A percentile compares a stretch with the other conserved stretches of the same genome.
Evolutionary conservation across 2,113 vertebrate species (phyloP).

Genomic region (Elephas maximus): DNA sequence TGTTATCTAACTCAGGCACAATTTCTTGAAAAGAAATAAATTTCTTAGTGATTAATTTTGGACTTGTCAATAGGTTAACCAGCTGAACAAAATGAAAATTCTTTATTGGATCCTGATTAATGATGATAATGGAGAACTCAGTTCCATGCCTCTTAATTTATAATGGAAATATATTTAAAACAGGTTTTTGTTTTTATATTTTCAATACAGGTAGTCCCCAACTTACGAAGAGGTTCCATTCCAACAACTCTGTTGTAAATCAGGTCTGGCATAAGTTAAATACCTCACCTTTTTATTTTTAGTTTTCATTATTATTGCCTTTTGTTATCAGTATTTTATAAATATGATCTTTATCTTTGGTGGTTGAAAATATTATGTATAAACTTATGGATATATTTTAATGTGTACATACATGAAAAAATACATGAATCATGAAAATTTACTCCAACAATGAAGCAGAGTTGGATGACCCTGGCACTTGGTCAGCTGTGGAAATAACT

Average conservation of each 20-base stretch:
- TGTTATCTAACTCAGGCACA: neutral
- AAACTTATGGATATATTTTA: no score
- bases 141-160: neutral
- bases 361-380: no score
- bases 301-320: no score
- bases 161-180: neutral
- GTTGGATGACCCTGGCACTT: no score
- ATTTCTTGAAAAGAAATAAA: conserved; percentile 43
- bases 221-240: no score
- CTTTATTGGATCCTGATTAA: conserved; percentile 11
- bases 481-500: no score
- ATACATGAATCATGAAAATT: neutral
- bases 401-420: no score
- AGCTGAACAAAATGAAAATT: conserved; percentile 51
- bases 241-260: no score
- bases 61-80: neutral
- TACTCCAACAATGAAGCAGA: no score
- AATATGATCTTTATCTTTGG: no score
- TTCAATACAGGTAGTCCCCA: neutral
- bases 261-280: no score
- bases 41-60: neutral
- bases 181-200: neutral
- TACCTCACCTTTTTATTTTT: no score
- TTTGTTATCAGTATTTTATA: neutral
- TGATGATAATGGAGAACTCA: neutral